Evolutionary conservation across 92 coral and sea anemone genomes (phyloP), one percentile per base, ranked within the genome.

Genomic region (Palythoa heliodiscus): DNA sequence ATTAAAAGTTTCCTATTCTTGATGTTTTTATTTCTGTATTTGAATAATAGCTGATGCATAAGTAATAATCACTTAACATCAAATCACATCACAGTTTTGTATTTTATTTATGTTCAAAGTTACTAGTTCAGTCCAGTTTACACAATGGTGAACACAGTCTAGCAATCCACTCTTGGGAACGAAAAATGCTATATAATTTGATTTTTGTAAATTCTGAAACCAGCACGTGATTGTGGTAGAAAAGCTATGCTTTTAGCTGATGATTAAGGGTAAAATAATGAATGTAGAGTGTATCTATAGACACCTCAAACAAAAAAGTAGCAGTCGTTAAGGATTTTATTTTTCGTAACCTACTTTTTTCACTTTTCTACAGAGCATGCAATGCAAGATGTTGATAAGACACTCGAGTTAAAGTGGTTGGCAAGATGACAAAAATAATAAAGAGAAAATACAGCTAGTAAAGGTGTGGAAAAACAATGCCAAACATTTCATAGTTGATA

Each of bases 51-150:
- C 7, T 43, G 50, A 43, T 43, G 50, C 50, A 20, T 63, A 63
- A 61, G 9, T 7, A 4, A 19, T 4, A 3, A 63, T 3, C 12
- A 20, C 71, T 66, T 67, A 5, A 20, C 43, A 8, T 69, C 73
- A 29, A 25, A 8, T 69, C 73, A 29, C 23, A 69, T 37, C 73
- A 69, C 70, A 69, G 23, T 69, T 25, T 66, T 64, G 58, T 78
- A 70, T n/a, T 80, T 78, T 80, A 80, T 80, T 80, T 48, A 66
- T 80, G 24, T 24, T 66, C 54, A 20, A 80, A 43, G 25, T 20
- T 64, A 80, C 64, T 7, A 60, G 22, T n/a, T 47, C 66, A 70
- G 22, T 20, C 43, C 74, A 80, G 43, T 64, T 66, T 64, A 80
- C 84, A 64, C 83, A 78, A 11, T 15, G 7, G 2, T 16, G 11